These are phyloP conservation scores for Cinara cedri DNA, from an alignment of 2,888 invertebrate genomes.

Conservation along the genomic window DNA sequence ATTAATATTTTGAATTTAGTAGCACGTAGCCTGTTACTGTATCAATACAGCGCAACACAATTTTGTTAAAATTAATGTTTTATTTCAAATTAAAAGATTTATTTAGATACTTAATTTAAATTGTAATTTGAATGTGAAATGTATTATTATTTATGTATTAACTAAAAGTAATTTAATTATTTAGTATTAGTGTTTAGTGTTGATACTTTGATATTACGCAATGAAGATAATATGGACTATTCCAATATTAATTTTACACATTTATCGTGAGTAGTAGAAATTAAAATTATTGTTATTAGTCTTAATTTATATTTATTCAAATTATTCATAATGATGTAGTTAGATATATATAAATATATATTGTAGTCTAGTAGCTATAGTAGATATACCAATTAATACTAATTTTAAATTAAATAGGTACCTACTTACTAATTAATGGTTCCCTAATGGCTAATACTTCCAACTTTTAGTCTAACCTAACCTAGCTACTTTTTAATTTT, in stretches of 20 bases:
- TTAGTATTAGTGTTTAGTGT: not conserved
- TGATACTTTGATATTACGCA: not conserved
- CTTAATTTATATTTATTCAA: not conserved
- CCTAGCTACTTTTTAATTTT: no score
- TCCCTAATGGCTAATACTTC: no score
- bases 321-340: no score
- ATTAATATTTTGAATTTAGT: slow-evolving; percentile 34
- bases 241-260: slow-evolving; percentile 25
- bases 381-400: no score
- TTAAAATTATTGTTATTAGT: not conserved
- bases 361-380: no score
- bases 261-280: slow-evolving; percentile 24
- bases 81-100: not conserved
- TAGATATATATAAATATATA: no score
- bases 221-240: slow-evolving; percentile 44
- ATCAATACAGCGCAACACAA: not conserved
- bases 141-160: not conserved
- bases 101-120: not conserved
- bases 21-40: slow-evolving; percentile 21
- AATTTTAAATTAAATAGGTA: no score
- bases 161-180: not conserved
- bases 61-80: slow-evolving; percentile 9
- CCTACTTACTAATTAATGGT: no score
- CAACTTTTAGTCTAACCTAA: no score
- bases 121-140: not conserved